phyloP scores from a whole-genome alignment of 2,797 vertebrate genomes.

The Salarias fasciatus region DNA sequence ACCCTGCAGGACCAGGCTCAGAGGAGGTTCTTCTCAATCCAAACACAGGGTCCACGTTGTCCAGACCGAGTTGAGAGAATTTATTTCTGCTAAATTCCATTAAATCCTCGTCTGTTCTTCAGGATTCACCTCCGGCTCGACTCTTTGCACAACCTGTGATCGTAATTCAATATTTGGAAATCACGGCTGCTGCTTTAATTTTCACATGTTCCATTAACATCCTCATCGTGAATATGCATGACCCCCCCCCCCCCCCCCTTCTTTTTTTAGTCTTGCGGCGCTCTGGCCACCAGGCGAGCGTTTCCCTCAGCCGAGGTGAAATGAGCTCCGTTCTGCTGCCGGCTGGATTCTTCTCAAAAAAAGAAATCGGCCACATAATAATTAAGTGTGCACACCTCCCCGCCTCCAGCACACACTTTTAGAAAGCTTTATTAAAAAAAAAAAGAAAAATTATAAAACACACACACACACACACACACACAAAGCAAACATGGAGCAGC shows the following conservation, averaged over 20 bases:
- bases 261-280: no score
- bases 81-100: neutral
- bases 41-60: no score
- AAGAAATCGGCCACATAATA: conserved; percentile 15
- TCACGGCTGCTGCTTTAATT: conserved; percentile 5
- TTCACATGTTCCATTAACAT: neutral
- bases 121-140: neutral
- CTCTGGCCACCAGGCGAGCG: conserved; percentile 45
- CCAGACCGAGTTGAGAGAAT: neutral
- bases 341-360: conserved; percentile 57
- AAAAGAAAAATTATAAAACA: no score
- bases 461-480: no score
- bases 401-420: conserved; percentile 55
- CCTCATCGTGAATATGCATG: conserved; percentile 36
- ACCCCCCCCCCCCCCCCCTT: conserved; percentile 19
- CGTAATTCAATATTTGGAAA: neutral
- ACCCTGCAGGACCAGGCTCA: no score
- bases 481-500: conserved; percentile 45
- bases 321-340: conserved; percentile 34
- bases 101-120: neutral
- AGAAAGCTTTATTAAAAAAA: conserved; percentile 53
- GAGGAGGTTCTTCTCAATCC: no score
- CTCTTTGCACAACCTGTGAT: neutral
- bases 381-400: conserved; percentile 44
- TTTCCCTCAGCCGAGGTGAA: no score